Evolutionary conservation across 2,797 vertebrate species (phyloP).

Genomic region (Halcyon badia): DNA sequence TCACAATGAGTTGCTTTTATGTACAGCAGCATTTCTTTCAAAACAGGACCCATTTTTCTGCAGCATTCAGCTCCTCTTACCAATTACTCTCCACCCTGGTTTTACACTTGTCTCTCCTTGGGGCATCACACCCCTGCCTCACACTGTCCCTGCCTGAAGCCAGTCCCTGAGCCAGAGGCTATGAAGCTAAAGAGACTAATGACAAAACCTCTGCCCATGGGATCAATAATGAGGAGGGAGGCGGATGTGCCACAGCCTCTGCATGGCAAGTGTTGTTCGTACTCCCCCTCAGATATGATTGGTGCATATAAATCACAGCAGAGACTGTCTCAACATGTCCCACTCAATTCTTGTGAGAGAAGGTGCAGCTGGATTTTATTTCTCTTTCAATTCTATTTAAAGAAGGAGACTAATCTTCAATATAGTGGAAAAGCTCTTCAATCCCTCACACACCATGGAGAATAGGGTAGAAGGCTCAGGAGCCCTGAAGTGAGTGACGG

Average conservation of each 20-base stretch:
- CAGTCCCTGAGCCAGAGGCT: neutral
- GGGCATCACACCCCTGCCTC: neutral
- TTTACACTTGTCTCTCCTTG: neutral
- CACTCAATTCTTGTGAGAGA: neutral
- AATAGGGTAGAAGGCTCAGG: neutral
- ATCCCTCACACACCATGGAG: neutral
- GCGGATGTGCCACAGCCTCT: neutral
- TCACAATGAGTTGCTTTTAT: neutral
- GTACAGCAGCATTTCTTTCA: neutral
- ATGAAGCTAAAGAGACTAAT: neutral
- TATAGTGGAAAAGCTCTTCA: neutral
- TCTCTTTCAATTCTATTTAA: conserved; percentile 36
- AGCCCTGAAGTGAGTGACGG: neutral
- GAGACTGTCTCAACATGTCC: neutral
- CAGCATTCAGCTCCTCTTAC: neutral
- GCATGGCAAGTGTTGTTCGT: neutral
- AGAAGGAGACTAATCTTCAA: conserved; percentile 13
- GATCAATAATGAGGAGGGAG: neutral
- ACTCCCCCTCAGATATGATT: neutral
- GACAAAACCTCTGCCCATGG: neutral
- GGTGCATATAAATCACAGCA: neutral
- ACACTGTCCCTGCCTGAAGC: neutral
- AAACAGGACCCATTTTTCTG: neutral
- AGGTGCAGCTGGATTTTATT: neutral
- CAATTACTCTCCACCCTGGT: neutral